Percentiles rank a stretch among this genome's conserved stretches.
Evolutionary conservation across 1,140 invertebrate species (phyloP).

Genomic region (Muscidifurax raptorellus): DNA sequence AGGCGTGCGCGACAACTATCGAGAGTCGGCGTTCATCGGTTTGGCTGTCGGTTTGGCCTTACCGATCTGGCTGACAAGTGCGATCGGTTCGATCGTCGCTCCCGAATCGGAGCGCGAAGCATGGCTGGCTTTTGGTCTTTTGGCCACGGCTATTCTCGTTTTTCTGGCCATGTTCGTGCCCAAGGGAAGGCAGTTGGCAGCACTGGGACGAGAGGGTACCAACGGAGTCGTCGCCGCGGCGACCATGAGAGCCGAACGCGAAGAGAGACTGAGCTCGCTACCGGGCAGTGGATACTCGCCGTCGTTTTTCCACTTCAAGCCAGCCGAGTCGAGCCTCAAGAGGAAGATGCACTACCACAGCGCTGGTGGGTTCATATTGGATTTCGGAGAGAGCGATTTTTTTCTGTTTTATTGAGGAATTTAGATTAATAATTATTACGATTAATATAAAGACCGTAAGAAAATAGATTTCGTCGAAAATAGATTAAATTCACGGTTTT

Average conservation of each 20-base stretch:
- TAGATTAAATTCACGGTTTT: background rate
- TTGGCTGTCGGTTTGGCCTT: slow-evolving; percentile 88
- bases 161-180: slow-evolving; percentile 96
- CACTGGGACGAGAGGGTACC: slow-evolving; percentile 84
- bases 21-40: slow-evolving; percentile 92
- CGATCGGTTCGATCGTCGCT: slow-evolving; percentile 80
- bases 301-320: slow-evolving; percentile 94
- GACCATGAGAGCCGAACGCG: slow-evolving; percentile 72
- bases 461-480: background rate
- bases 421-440: too few relatives aligned
- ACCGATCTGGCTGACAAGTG: slow-evolving; percentile 89
- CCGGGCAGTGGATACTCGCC: slow-evolving; percentile 90
- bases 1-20: slow-evolving; percentile 93
- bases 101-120: slow-evolving; percentile 88
- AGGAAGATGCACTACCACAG: slow-evolving; percentile 75
- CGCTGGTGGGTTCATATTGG: slow-evolving; percentile 62
- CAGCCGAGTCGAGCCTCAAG: slow-evolving; percentile 83
- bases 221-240: slow-evolving; percentile 60
- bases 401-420: background rate
- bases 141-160: slow-evolving; percentile 87
- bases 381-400: background rate
- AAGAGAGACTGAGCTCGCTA: slow-evolving; percentile 81
- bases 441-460: background rate
- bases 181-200: slow-evolving; percentile 92
- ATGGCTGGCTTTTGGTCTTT: slow-evolving; percentile 90